Evolutionary conservation across 2,888 invertebrate genomes (phyloP).

Genomic region (Acanthoscelides obtectus): DNA sequence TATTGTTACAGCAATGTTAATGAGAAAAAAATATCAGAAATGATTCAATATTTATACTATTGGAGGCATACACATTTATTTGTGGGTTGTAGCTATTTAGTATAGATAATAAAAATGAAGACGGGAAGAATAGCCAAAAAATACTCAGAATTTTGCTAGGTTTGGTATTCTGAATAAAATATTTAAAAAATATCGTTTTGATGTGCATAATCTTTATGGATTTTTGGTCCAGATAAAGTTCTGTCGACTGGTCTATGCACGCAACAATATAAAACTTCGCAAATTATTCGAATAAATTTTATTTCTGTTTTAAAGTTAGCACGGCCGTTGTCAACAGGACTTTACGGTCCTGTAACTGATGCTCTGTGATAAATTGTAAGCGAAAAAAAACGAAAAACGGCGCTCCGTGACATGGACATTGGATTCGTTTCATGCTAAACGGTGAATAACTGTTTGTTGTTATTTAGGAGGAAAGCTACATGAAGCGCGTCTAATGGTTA

Average conservation of each 20-base stretch:
- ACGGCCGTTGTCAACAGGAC: not conserved
- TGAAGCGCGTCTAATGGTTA: not conserved
- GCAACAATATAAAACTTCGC: not conserved
- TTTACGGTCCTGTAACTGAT: not conserved
- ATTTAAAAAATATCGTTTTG: no score
- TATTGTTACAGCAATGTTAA: no score
- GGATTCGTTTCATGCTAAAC: not conserved
- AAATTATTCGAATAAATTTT: not conserved
- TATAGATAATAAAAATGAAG: no score
- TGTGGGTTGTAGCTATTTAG: no score
- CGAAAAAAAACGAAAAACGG: not conserved
- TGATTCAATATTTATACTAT: no score
- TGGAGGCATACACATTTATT: no score
- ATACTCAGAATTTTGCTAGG: no score
- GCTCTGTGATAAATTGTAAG: not conserved
- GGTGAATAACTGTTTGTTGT: not conserved
- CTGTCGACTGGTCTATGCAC: not conserved
- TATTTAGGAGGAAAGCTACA: not conserved
- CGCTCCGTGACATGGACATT: not conserved
- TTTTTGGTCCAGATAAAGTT: no score
- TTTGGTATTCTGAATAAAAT: no score
- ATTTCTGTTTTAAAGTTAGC: not conserved
- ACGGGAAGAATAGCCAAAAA: no score
- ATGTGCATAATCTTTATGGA: no score
- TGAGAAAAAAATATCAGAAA: no score